phyloP scores from a whole-genome alignment of 2,888 invertebrate species.

The Galerucella calmariensis region DNA sequence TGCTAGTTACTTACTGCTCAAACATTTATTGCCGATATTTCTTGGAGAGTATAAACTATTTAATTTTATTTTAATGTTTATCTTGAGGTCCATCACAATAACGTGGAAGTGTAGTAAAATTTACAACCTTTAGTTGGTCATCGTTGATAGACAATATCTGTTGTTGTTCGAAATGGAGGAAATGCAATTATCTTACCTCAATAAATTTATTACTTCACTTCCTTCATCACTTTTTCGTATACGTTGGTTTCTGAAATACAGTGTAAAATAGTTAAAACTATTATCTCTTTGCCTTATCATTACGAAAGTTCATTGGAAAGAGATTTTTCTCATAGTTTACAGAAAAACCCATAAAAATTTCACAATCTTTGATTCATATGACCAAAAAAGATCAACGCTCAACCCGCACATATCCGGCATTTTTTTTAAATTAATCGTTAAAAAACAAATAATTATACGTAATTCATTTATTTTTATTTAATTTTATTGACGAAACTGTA shows the following conservation, averaged over 20 bases:
- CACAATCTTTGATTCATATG: too few relatives aligned
- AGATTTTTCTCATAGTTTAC: too few relatives aligned
- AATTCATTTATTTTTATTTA: background rate
- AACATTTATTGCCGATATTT: slow-evolving; percentile 34
- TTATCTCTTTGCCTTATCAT: too few relatives aligned
- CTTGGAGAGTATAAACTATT: slow-evolving; percentile 21
- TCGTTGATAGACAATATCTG: slow-evolving; percentile 3
- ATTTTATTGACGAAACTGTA: slow-evolving; percentile 1
- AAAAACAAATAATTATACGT: too few relatives aligned
- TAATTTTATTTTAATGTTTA: slow-evolving; percentile 27
- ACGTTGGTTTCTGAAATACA: background rate
- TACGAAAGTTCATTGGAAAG: too few relatives aligned
- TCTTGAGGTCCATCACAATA: slow-evolving; percentile 28
- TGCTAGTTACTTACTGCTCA: slow-evolving; percentile 25
- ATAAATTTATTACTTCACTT: background rate
- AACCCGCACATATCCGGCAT: too few relatives aligned
- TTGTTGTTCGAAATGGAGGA: background rate
- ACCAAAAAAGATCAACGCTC: too few relatives aligned
- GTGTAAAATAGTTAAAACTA: background rate
- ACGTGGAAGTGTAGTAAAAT: background rate
- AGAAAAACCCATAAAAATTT: too few relatives aligned
- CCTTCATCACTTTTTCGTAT: background rate
- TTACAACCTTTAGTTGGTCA: background rate
- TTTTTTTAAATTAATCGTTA: too few relatives aligned
- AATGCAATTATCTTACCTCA: background rate